Evolutionary conservation across 92 coral and sea anemone genomes (phyloP), one percentile per base, ranked within the genome.

Genomic region (Meandrina meandrites): DNA sequence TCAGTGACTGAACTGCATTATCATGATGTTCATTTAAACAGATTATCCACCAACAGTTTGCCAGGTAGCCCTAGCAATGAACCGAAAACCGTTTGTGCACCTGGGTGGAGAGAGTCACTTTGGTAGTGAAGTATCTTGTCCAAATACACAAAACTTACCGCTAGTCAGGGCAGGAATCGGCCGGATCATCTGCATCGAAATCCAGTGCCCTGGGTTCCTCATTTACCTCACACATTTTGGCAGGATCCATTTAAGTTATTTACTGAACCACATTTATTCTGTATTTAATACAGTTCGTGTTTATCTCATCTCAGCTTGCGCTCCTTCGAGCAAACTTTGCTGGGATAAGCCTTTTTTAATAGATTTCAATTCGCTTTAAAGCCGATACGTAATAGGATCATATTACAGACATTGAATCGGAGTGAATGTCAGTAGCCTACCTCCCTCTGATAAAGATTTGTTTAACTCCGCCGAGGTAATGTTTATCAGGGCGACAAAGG

Each of bases 381-480:
- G 10, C 27, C n/a, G n/a, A 14, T 58, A 58, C 11, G 16, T 82
- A 32, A 31, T 18, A 51, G 35, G 62, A 42, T 76, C 76, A 40
- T 42, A 35, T 64, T 76, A 62, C 69, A 50, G 8, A 12, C 45
- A 16, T n/a, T 13, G 13, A 64, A 3, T 11, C 30, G 30, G 11
- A 30, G 13, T 50, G 15, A 18, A 35, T n/a, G 40, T 3, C 22
- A 8, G 16, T 6, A 54, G 24, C 88, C 77, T 77, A 85, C 88
- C 88, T 28, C 18, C 14, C 19, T 13, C 27, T 13, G 82, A 50
- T 47, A 53, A 16, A 9, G 88, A 67, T 27, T 40, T 66, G 83
- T 62, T 66, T 54, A 66, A 76, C 57, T 40, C 88, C 57, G 77
- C 82, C 47, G 64, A 77, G 67, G 48, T 53, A 42, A n/a, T 66